These are phyloP conservation scores for Drosophila basisetae DNA, from an alignment of 2,888 invertebrate genomes.

Conservation along the genomic window DNA sequence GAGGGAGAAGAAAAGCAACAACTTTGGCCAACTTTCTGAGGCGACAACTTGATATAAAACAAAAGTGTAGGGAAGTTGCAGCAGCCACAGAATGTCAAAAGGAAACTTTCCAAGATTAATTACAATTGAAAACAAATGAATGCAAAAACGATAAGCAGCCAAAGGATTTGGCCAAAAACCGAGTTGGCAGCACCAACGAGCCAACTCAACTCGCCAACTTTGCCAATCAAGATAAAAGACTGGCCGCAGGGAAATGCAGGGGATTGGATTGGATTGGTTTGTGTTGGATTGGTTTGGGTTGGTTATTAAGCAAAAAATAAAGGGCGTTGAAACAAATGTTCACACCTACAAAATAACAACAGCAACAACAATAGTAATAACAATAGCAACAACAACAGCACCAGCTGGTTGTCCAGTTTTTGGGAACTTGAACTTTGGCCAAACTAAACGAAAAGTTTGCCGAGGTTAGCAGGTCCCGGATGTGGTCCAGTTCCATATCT, in stretches of 20 bases:
- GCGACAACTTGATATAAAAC: constrained; percentile 58
- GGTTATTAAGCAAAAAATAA: constrained; percentile 51
- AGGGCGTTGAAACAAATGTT: constrained; percentile 75
- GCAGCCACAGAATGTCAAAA: constrained; percentile 80
- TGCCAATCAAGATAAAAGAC: constrained; percentile 77
- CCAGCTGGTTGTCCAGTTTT: constrained; percentile 58
- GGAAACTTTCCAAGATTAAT: constrained; percentile 81
- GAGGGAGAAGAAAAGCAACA: constrained; percentile 30
- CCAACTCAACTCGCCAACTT: constrained; percentile 62
- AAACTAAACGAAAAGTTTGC: constrained; percentile 65
- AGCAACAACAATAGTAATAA: constrained; percentile 1
- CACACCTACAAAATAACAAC: constrained; percentile 64
- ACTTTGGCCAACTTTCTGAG: constrained; percentile 60
- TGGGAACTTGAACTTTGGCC: constrained; percentile 59
- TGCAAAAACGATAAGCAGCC: constrained; percentile 82
- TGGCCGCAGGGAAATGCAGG: constrained; percentile 42
- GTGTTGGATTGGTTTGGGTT: constrained; percentile 10
- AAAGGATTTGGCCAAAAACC: constrained; percentile 65
- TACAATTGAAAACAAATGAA: constrained; percentile 83
- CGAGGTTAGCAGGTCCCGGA: constrained; percentile 36
- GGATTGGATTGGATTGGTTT: not conserved
- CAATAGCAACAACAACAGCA: constrained; percentile 24
- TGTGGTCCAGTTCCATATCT: constrained; percentile 45
- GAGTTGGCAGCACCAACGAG: constrained; percentile 26
- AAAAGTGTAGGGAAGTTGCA: constrained; percentile 41